phyloP scores from a whole-genome alignment of 2,888 invertebrate species.

The Oscheius myriophilus region DNA sequence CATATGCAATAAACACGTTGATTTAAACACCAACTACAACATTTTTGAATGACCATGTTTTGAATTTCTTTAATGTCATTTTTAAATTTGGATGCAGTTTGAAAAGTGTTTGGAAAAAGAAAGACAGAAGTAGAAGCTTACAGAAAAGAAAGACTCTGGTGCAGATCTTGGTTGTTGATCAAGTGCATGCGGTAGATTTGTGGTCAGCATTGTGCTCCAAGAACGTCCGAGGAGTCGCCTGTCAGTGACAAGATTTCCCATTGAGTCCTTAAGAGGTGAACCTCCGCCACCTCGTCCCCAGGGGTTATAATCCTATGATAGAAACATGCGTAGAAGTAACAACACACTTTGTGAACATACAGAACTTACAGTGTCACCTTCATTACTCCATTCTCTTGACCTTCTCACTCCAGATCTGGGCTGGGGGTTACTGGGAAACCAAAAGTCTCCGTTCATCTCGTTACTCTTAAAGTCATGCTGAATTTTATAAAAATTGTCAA shows the following conservation, averaged over 20 bases:
- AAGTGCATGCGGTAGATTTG: constrained; percentile 33
- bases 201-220: constrained; percentile 34
- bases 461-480: constrained; percentile 26
- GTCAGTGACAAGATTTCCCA: constrained; percentile 44
- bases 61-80: no score
- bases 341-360: neutral
- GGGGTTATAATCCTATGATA: constrained; percentile 34
- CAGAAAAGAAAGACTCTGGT: constrained; percentile 19
- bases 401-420: constrained; percentile 26
- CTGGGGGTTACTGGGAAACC: constrained; percentile 29
- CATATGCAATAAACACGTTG: no score
- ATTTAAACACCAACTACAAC: no score
- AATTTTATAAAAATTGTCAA: neutral
- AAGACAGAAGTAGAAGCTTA: constrained; percentile 15
- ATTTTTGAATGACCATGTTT: no score
- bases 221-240: constrained; percentile 32
- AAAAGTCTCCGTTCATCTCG: constrained; percentile 17
- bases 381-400: constrained; percentile 26
- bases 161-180: constrained; percentile 21
- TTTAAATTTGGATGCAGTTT: no score
- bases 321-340: constrained; percentile 7
- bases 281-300: constrained; percentile 43
- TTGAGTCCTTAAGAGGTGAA: constrained; percentile 39
- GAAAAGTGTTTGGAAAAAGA: neutral
- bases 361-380: constrained; percentile 11